Base-by-base conservation (phyloP, 2,113 vertebrate species). In the Pseudorasbora parva region DNA sequence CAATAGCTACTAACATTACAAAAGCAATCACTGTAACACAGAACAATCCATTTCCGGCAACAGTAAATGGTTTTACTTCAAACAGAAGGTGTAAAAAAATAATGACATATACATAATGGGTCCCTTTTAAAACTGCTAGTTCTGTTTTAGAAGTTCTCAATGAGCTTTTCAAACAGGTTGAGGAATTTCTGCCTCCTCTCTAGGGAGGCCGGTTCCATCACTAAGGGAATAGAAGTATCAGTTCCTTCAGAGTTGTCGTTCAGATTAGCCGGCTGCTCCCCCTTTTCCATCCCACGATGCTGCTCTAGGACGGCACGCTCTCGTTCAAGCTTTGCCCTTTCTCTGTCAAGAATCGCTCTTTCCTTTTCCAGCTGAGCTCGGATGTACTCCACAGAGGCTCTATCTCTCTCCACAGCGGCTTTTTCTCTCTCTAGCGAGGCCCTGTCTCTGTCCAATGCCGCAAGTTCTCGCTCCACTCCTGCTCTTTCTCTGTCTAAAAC, bases 101-200 rank as follows among this genome's bases (percentile, higher is more conserved):
- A 51, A 37, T 37, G 14, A 49, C 10, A 64, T 79, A 5, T 77
- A 25, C 69, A 72, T 66, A 66, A 66, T 12, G 23, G 60, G 60
- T 81, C 60, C 25, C 17, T 0, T 11, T 68, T 27, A 68, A 17
- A 79, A 64, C 59, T 7, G 8, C 11, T 49, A 17, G 27, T 30
- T 69, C 21, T 21, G 11, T 49, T 84, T 91, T 78, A 93, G 83
- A 93, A 82, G 56, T 86, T 85, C 75, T 93, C 88, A 25, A 93
- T 71, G 8, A 93, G 89, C 86, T 91, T 93, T 85, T 93, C 92
- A 82, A 93, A 92, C 81, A 93, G 81, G 77, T 78, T 78, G 17
- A 93, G 89, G 59, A 93, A 90, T 9, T 87, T 86, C 33, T 92
- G 90, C 71, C 84, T 92, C 81, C 88, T 92, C 41, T 92, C 87